Base-by-base conservation (phyloP, 2,797 vertebrate genomes). In the Sphaeramia orbicularis region DNA sequence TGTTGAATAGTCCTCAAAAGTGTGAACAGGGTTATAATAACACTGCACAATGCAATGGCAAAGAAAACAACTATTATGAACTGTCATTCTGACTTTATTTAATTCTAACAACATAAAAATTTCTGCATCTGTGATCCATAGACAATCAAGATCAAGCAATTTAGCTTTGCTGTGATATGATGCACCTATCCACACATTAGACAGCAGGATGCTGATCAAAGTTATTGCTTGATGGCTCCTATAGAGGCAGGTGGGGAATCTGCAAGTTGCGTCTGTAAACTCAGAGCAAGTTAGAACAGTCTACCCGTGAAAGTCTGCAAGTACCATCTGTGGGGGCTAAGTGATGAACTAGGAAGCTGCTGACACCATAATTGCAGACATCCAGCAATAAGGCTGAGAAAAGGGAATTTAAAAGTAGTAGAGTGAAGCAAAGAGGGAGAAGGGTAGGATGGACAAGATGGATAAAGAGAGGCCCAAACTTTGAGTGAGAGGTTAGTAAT, bases 331-430 rank as follows among this genome's bases (percentile, higher is more conserved):
- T 49, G 10, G 52, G 75, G 76, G 32, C 43, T 80, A 77, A 72
- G 57, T 80, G 83, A 86, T 73, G 78, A 87, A 81, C 54, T 61
- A 24, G 51, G 64, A 78, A 80, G 75, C 71, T 64, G 61, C 73
- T 83, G 86, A 88, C 86, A 88, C 71, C 73, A 67, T 84, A 85
- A 86, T 82, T 83, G 69, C 71, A 80, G 76, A 60, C 75, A 63
- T 79, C 51, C 61, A 18, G 76, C 55, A 70, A 57, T 47, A 55
- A 82, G 51, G 42, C 61, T 54, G 60, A 75, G 74, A 58, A 45
- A 83, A 57, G 19, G 7, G 43, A 36, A 53, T 24, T 30, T 45
- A 60, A 45, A 63, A 81, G 60, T 59, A 55, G 36, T 27, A 64
- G 72, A 66, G 70, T 62, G 68, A 77, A 64, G 38, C 57, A 73